Conservation (phyloP, 2,797 vertebrate species). For the Siniperca obscura region DNA sequence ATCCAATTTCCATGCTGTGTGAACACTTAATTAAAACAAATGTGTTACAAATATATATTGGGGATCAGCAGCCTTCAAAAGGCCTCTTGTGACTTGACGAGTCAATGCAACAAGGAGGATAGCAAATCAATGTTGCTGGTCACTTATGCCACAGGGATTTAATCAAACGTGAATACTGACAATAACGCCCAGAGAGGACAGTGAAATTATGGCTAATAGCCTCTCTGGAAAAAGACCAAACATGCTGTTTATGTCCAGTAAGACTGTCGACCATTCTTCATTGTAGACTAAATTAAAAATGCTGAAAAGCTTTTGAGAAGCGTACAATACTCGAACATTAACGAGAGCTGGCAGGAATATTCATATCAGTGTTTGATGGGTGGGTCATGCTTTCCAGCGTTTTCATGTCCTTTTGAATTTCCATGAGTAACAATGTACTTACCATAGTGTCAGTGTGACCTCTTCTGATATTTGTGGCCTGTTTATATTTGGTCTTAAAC, state of each 20-base stretch:
- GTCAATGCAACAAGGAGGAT: slow-evolving; percentile 85
- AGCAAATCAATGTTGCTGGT: slow-evolving; percentile 85
- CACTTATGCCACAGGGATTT: slow-evolving; percentile 84
- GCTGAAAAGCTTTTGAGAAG: slow-evolving; percentile 37
- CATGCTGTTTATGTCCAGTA: slow-evolving; percentile 44
- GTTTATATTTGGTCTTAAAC: slow-evolving; percentile 78
- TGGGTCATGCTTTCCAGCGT: slow-evolving; percentile 47
- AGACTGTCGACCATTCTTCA: slow-evolving; percentile 41
- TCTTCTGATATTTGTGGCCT: slow-evolving; percentile 74
- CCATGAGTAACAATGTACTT: slow-evolving; percentile 70
- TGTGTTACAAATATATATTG: slow-evolving; percentile 88
- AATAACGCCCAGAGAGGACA: slow-evolving; percentile 66
- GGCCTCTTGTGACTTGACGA: slow-evolving; percentile 79
- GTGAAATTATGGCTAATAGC: slow-evolving; percentile 70
- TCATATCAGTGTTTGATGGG: slow-evolving; percentile 52
- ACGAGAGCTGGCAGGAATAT: slow-evolving; percentile 29
- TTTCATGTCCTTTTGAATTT: slow-evolving; percentile 65
- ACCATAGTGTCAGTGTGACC: slow-evolving; percentile 73
- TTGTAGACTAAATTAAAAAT: slow-evolving; percentile 47
- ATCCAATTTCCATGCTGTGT: slow-evolving; percentile 88
- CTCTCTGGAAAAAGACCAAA: slow-evolving; percentile 67
- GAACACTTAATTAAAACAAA: slow-evolving; percentile 91
- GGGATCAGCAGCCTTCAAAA: slow-evolving; percentile 84
- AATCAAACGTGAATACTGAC: slow-evolving; percentile 83
- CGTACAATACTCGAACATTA: slow-evolving; percentile 41